Evolutionary conservation across 2,113 vertebrate species (phyloP), one percentile per base, ranked within the genome.

Genomic region (Picathartes gymnocephalus): DNA sequence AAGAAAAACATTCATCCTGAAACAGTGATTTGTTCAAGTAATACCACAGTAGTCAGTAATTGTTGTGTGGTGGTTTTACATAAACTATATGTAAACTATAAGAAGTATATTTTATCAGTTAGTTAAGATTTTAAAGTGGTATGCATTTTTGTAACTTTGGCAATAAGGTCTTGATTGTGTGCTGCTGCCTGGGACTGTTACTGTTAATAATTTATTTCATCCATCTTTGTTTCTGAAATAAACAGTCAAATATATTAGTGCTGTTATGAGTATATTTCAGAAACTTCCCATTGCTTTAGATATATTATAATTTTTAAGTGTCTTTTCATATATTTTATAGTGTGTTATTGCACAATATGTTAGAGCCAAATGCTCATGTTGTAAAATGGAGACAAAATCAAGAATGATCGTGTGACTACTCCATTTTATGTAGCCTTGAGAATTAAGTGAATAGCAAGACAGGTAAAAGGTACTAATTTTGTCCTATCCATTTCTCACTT

Each of bases 331-430:
- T 72, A 16, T 47, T 80, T 84, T 22, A 9, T 42, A 25, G 8
- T 56, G 45, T 30, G 1, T 37, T 60, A 42, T 81, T 60, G 42
- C 9, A 56, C 6, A 42, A 33, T n/a, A 39, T 51, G 35, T 23
- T 78, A 72, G 42, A 81, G 33, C 1, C 3, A 7, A 90, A 56
- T 50, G 12, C 5, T 72, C 27, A 6, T 35, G 37, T 30, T 72
- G 7, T 31, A 56, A 69, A 81, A 73, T 13, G 4, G 50, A 81
- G 30, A 77, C 5, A 42, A 91, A 77, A 64, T 72, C 30, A 51
- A 25, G 40, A 69, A 39, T 44, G n/a, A 64, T 23, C 0, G 0
- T 20, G 22, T n/a, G 14, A 66, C 54, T 35, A 17, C 6, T 71
- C 3, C 9, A 30, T 60, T 91, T 81, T 44, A n/a, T 4, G 27